Conservation (phyloP, 37 sponge, comb jelly and placozoan genomes). For the Eunapius fragilis region DNA sequence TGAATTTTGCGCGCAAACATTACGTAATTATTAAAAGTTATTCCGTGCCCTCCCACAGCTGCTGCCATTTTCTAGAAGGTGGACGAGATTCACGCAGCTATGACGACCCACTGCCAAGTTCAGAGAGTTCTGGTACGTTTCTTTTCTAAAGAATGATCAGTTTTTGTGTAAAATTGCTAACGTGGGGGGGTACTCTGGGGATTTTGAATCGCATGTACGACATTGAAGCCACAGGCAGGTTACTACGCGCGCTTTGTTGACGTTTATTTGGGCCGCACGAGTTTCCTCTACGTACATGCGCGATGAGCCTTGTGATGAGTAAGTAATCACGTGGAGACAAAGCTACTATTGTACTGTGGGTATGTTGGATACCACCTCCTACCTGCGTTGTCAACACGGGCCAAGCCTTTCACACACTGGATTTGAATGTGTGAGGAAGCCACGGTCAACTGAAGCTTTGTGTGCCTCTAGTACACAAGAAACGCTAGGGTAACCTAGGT, state of each 20-base stretch:
- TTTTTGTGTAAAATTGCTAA: background rate
- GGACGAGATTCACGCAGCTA: background rate
- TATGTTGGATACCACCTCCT: background rate
- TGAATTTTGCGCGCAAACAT: background rate
- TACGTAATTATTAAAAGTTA: background rate
- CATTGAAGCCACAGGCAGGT: background rate
- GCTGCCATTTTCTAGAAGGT: background rate
- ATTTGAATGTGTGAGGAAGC: background rate
- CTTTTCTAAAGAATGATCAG: background rate
- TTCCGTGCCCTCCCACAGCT: background rate
- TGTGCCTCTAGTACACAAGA: background rate
- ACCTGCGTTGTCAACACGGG: background rate
- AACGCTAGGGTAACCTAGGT: no score
- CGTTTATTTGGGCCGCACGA: background rate
- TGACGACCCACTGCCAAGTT: background rate
- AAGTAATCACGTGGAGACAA: background rate
- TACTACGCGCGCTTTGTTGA: background rate
- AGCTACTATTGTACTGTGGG: background rate
- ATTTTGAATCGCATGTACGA: background rate
- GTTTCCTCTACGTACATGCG: background rate
- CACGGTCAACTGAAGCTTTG: no score
- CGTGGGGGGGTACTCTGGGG: background rate
- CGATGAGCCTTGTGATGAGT: background rate
- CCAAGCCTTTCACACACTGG: background rate
- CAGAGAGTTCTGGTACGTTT: background rate